Evolutionary conservation across 2,797 vertebrate genomes (phyloP), one percentile per base, ranked within the genome.

Genomic region (Triplophysa yarkandensis): DNA sequence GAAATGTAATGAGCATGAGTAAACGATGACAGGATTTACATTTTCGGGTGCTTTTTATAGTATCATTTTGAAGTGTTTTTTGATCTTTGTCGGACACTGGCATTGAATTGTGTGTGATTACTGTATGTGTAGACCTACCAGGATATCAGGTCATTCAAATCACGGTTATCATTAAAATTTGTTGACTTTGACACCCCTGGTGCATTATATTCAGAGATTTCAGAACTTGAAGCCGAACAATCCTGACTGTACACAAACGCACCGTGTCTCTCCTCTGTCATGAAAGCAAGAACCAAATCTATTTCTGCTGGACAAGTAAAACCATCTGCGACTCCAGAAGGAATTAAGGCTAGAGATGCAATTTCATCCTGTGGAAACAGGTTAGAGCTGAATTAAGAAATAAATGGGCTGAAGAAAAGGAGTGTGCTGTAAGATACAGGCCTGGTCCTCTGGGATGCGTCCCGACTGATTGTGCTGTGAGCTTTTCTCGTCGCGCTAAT

Each of bases 391-490:
- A 74, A 74, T 52, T 65, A 79, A 64, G 52, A 75, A 69, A 79
- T 70, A 74, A 74, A 61, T 79, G 50, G 67, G 36, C 36, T 75
- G 71, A 21, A 78, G 50, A 73, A 50, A 58, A 46, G 46, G 23
- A 54, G 63, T 55, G 32, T 69, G 71, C 50, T n/a, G 65, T 13
- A 19, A 74, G 28, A 66, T 58, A 28, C 52, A 65, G 62, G 60
- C 46, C 27, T 2, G 54, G 28, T 54, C 43, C 71, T 23, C 2
- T 13, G 72, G 62, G 36, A 66, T 67, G 52, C 50, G 44, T 39
- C 52, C 27, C 32, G 76, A 60, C 41, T 70, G 66, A 84, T 76
- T 68, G 78, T 82, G 77, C 71, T 80, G 79, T 86, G 83, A 83
- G 84, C 27, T 54, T 48, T 67, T 14, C 41, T 4, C 16, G 8